Conservation (phyloP, 2,888 invertebrate genomes). For the Saturnia pavonia region DNA sequence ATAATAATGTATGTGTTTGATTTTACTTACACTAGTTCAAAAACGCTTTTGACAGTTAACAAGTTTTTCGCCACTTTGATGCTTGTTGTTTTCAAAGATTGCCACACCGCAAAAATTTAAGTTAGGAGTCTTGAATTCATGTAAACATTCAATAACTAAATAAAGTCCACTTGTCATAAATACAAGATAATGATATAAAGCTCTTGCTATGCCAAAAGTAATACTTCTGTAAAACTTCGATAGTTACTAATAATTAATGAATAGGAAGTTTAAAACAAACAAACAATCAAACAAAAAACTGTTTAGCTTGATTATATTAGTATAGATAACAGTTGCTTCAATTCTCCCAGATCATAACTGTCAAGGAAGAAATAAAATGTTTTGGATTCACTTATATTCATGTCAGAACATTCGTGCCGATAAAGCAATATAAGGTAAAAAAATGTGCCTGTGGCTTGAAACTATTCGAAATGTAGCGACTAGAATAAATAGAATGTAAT, state of each 20-base stretch:
- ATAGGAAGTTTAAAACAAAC: not conserved
- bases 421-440: not conserved
- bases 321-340: no score
- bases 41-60: not conserved
- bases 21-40: not conserved
- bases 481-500: not conserved
- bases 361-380: not conserved
- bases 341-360: not conserved
- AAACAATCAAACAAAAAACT: no score
- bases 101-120: no score
- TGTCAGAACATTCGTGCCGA: conserved; percentile 4
- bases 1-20: not conserved
- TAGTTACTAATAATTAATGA: not conserved
- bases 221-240: not conserved
- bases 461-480: not conserved
- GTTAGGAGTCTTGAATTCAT: no score
- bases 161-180: not conserved
- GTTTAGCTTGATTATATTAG: no score
- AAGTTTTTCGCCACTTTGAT: not conserved
- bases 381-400: not conserved
- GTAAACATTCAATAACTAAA: not conserved
- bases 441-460: not conserved
- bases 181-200: no score
- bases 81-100: not conserved
- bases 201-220: not conserved